phyloP scores from a whole-genome alignment of 2,113 vertebrate genomes.

The Pluvialis apricaria region DNA sequence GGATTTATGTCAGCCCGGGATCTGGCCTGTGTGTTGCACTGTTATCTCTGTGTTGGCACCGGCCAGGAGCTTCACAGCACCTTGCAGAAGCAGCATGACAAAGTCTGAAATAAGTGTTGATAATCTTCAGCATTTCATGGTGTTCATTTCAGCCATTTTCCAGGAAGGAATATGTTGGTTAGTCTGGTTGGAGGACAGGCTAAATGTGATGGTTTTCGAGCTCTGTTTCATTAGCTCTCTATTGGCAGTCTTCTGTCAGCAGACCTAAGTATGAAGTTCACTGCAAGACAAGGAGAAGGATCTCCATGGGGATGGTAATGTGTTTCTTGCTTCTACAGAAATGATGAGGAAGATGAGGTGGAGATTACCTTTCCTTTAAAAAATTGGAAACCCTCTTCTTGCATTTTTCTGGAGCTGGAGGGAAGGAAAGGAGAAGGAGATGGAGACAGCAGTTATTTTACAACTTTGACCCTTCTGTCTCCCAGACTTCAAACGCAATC shows the following conservation, averaged over 20 bases:
- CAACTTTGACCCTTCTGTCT: constrained; percentile 2
- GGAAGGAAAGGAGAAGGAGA: not conserved
- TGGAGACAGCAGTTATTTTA: not conserved
- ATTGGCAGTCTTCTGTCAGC: not conserved
- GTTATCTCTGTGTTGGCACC: not conserved
- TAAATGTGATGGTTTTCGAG: not conserved
- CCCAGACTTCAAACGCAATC: not conserved
- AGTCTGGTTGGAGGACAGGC: not conserved
- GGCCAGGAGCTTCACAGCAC: not conserved
- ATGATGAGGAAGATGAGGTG: not conserved
- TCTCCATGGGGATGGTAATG: not conserved
- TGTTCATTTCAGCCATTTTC: not conserved
- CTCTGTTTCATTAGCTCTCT: not conserved
- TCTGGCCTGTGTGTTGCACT: not conserved
- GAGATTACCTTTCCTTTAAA: not conserved
- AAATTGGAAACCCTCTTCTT: not conserved
- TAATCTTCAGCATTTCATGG: not conserved
- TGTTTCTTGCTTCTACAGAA: not conserved
- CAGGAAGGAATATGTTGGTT: not conserved
- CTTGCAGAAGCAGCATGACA: not conserved
- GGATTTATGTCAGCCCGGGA: not conserved
- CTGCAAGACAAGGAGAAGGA: not conserved
- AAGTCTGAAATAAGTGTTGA: not conserved
- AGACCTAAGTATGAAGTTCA: not conserved
- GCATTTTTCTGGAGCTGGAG: not conserved